phyloP scores from a whole-genome alignment of 2,797 vertebrate genomes.

The Coregonus suidteri region DNA sequence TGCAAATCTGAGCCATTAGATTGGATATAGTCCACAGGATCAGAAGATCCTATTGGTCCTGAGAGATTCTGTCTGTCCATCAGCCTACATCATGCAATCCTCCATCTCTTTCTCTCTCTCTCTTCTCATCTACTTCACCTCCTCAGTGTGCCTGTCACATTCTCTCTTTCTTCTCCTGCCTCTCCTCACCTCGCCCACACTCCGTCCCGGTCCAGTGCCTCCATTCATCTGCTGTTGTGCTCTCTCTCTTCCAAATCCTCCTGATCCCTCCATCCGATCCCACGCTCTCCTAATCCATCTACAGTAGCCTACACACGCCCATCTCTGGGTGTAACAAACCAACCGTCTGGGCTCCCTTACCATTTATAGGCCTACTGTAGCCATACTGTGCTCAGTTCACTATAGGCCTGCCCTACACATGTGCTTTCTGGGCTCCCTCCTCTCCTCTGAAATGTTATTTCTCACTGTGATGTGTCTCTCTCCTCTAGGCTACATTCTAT shows the following conservation, averaged over 20 bases:
- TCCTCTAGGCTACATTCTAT: not conserved
- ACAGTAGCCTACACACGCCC: conserved; percentile 29
- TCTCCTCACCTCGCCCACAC: conserved; percentile 58
- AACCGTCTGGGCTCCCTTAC: not conserved
- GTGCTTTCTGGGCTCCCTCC: conserved; percentile 14
- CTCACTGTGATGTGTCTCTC: not conserved
- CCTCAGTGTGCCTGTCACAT: conserved; percentile 58
- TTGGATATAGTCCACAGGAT: conserved; percentile 24
- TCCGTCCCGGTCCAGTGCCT: conserved; percentile 44
- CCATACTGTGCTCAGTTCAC: not conserved
- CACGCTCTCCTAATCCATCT: conserved; percentile 9
- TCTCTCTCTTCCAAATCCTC: conserved; percentile 7
- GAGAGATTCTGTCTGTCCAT: conserved; percentile 32
- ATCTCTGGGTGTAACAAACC: not conserved
- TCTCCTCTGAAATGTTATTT: conserved; percentile 43
- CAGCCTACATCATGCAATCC: conserved; percentile 25
- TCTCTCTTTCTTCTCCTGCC: conserved; percentile 50
- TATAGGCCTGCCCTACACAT: not conserved
- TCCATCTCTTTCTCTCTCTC: conserved; percentile 15
- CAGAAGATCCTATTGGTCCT: conserved; percentile 35
- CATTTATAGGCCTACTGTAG: not conserved
- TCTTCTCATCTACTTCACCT: conserved; percentile 53
- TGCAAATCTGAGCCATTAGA: not conserved
- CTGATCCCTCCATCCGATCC: conserved; percentile 41
- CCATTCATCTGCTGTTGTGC: conserved; percentile 12